Evolutionary conservation across 2,113 vertebrate species (phyloP), one percentile per base, ranked within the genome.

Genomic region (Notothenia coriiceps): DNA sequence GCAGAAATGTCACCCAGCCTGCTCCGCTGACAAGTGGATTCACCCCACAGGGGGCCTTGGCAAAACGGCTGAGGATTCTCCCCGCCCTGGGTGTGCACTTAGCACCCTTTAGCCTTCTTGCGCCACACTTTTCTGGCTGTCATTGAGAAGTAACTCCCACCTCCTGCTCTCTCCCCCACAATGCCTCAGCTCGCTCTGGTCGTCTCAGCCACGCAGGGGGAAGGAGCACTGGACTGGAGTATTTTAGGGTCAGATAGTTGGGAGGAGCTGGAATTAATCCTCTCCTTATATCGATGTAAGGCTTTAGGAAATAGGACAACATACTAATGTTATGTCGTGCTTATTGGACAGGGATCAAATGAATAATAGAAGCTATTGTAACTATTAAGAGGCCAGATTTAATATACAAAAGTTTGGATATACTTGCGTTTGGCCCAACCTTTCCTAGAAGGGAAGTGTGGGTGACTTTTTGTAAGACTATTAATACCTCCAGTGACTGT

Each of bases 1-100:
- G 85, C 87, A 91, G 82, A 93, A 94, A 94, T 94, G 92, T 94
- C 93, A 92, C 90, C 72, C 74, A 40, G 83, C 70, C 90, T 40
- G 84, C 85, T 85, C 64, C 66, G 54, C 87, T 87, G 86, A 91
- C 92, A 90, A 92, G 92, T 88, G 87, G 88, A 89, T 86, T 82
- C 88, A 82, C 86, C 83, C 89, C 79, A 62, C 71, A 15, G 89
- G 89, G 88, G 85, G 64, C 64, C 43, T 64, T 70, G 86, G 87
- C 82, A 76, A 77, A 88, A 82, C 52, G 60, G 83, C 56, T 18
- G 86, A 83, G 84, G 85, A 62, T 87, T 90, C 86, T 88, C 81
- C 55, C 77, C 54, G 35, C 33, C 79, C 57, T 51, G 63, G 82
- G 84, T 86, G 87, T 86, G 87, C 82, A 89, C 91, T 93, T 92